A percentile compares a stretch with the other conserved stretches of the same genome.
Evolutionary conservation across 2,888 invertebrate species (phyloP).

Genomic region (Phorcus lineatus): DNA sequence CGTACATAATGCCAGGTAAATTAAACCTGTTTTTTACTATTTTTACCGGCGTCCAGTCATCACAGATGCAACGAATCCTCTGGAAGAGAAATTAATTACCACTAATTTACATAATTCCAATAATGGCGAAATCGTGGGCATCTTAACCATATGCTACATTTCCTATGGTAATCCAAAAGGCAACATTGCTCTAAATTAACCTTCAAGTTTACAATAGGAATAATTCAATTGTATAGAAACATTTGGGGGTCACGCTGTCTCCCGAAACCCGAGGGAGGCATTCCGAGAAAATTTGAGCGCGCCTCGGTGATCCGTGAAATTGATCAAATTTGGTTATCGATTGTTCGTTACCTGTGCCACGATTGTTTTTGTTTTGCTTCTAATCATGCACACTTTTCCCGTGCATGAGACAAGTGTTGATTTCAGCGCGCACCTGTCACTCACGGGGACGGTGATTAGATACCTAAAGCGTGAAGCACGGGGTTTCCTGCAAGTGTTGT

Average conservation of each 20-base stretch:
- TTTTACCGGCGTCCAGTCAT: too few relatives aligned
- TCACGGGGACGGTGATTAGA: slow-evolving; percentile 13
- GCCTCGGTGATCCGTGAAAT: slow-evolving; percentile 4
- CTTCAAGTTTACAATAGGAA: slow-evolving; percentile 1
- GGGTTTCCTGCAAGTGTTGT: background rate
- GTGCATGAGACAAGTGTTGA: slow-evolving; percentile 18
- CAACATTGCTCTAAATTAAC: background rate
- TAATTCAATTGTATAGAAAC: background rate
- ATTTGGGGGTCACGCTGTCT: background rate
- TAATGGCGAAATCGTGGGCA: background rate
- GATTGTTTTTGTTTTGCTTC: slow-evolving; percentile 1
- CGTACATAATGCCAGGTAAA: too few relatives aligned
- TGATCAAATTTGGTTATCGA: slow-evolving; percentile 18
- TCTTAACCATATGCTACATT: slow-evolving; percentile 10
- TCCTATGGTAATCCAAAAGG: background rate
- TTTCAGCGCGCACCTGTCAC: slow-evolving; percentile 19
- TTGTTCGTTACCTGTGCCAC: slow-evolving; percentile 2
- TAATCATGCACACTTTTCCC: slow-evolving; percentile 1
- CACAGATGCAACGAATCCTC: too few relatives aligned
- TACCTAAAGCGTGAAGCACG: background rate
- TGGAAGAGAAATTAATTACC: background rate
- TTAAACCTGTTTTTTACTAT: too few relatives aligned
- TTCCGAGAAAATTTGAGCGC: background rate
- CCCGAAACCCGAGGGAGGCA: background rate
- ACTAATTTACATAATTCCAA: slow-evolving; percentile 5